phyloP scores from a whole-genome alignment of 2,888 invertebrate species.

The Vannuccia rotundouncinata region DNA sequence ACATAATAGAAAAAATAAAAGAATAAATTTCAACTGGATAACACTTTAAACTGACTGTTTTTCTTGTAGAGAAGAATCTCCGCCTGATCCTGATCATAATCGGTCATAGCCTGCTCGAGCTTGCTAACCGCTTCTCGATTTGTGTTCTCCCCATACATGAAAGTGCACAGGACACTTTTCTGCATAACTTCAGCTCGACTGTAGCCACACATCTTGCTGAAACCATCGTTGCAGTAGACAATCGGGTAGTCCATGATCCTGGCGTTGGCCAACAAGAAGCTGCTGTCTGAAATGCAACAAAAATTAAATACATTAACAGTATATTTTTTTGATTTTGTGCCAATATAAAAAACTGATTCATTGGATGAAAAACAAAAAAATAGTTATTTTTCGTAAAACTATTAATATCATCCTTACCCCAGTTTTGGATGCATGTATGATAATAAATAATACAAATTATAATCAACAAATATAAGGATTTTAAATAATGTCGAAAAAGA shows the following conservation, averaged over 20 bases:
- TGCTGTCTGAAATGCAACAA: conserved; percentile 96
- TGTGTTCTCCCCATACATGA: conserved; percentile 98
- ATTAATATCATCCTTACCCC: too few relatives aligned
- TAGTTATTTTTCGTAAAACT: too few relatives aligned
- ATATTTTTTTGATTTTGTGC: too few relatives aligned
- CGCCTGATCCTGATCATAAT: conserved; percentile 91
- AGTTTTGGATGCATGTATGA: too few relatives aligned
- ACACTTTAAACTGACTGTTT: conserved; percentile 79
- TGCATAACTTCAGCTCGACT: conserved; percentile 83
- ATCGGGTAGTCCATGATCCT: conserved; percentile 86
- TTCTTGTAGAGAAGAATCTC: conserved; percentile 99
- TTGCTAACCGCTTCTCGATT: conserved; percentile 88
- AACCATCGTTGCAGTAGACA: conserved; percentile 99
- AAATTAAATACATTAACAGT: too few relatives aligned
- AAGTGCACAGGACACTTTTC: conserved; percentile 64
- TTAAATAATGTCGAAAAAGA: too few relatives aligned
- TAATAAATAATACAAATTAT: too few relatives aligned
- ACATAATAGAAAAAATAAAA: too few relatives aligned
- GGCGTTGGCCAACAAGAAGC: conserved; percentile 96
- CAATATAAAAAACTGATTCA: too few relatives aligned
- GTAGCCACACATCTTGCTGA: conserved; percentile 98
- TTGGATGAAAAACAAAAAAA: too few relatives aligned
- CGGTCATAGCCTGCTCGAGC: conserved; percentile 86
- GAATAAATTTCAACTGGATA: too few relatives aligned
- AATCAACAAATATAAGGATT: too few relatives aligned